Base-by-base conservation (phyloP, 1,140 invertebrate species). In the Drosophila nebulosa region DNA sequence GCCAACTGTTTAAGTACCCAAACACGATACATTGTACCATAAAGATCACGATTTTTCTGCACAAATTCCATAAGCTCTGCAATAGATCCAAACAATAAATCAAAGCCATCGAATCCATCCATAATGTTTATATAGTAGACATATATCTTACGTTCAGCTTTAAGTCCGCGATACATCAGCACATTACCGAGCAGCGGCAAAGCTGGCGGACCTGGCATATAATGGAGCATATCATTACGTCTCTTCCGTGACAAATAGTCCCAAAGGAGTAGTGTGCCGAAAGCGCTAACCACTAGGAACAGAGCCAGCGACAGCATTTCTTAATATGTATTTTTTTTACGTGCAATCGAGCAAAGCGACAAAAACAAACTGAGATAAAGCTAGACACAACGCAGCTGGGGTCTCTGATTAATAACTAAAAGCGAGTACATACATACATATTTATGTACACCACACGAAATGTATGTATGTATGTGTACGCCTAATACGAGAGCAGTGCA, bases 21-120 rank as follows among this genome's bases (percentile, higher is more conserved):
- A 90, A 93, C 35, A 91, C 92, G 27, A 95, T 92, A 95, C 93
- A 95, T n/a, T 92, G 93, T 53, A 92, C 90, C 9, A 59, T 81
- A 78, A 21, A 78, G 72, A 6, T 18, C 26, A 12, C 71, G 60
- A 58, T 77, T 84, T 27, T 61, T 39, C 1, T 32, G 16, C 32
- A 74, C 65, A 60, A 74, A 71, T 27, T 71, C 76, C 63, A 86
- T 79, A 26, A 79, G 55, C 22, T 74, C 83, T 89, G 50, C 35
- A 35, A n/a, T 3, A 50, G 24, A n/a, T 14, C 4, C 2, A 7
- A 24, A 22, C 22, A 39, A 5, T 14, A 26, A 18, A 1, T 10
- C 18, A 14, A 14, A 36, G 50, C 50, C 3, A 58, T 14, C n/a
- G n/a, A 22, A 59, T 16, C 4, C 24, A 60, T 4, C 4, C 35